Evolutionary conservation across 2,888 invertebrate species (phyloP).

Genomic region (Nomada goodeniana): DNA sequence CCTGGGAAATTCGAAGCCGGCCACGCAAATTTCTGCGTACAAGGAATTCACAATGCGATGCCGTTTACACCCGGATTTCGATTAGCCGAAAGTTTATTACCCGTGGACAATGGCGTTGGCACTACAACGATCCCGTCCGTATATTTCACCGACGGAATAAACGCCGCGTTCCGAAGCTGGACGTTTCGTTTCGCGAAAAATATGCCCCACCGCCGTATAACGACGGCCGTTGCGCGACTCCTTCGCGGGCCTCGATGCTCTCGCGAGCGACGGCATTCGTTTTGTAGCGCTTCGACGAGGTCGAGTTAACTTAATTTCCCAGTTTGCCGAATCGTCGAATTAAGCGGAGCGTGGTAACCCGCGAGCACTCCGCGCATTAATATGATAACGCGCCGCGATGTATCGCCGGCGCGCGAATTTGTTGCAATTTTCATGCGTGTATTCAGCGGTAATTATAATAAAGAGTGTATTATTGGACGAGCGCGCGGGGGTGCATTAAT

Average conservation of each 20-base stretch:
- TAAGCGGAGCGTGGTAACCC: background rate
- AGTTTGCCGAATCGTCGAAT: background rate
- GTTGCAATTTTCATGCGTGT: conserved; percentile 10
- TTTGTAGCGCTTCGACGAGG: background rate
- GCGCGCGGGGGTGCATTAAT: background rate
- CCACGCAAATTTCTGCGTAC: conserved; percentile 56
- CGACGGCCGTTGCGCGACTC: conserved; percentile 3
- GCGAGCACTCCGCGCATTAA: background rate
- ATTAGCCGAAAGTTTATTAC: conserved; percentile 66
- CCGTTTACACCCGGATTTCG: conserved; percentile 57
- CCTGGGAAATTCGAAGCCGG: conserved; percentile 54
- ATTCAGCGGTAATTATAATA: conserved; percentile 39
- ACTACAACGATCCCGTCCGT: background rate
- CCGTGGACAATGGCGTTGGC: conserved; percentile 49
- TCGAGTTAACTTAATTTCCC: background rate
- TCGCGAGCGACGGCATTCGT: background rate
- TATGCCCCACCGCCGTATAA: conserved; percentile 39
- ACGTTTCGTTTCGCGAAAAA: conserved; percentile 21
- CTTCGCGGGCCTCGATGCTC: background rate
- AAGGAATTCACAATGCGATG: conserved; percentile 62
- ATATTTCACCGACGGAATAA: conserved; percentile 25
- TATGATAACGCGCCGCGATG: background rate
- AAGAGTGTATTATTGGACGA: conserved; percentile 11
- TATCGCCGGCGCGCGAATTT: background rate
- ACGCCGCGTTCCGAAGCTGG: conserved; percentile 13